Conservation (phyloP, 2,113 vertebrate genomes). For the Sus scrofa region DNA sequence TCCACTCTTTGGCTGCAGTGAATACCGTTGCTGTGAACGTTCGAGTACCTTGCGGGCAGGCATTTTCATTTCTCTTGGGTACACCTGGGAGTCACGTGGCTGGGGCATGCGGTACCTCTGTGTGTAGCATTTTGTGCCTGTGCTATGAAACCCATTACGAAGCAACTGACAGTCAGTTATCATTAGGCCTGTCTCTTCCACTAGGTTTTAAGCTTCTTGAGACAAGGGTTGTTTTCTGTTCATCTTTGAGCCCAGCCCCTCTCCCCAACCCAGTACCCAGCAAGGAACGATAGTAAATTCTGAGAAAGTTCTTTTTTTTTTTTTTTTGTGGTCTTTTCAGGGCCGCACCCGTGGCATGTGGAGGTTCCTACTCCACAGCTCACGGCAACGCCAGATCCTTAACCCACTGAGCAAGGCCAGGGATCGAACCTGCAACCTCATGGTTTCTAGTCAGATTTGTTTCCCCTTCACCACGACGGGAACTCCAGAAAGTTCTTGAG, state of each 20-base stretch:
- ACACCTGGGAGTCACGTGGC: not conserved
- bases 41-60: not conserved
- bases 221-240: not conserved
- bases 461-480: no score
- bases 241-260: not conserved
- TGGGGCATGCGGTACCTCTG: not conserved
- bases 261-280: not conserved
- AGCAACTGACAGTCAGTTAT: not conserved
- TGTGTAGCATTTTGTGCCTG: not conserved
- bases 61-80: not conserved
- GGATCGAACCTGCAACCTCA: no score
- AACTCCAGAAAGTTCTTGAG: not conserved
- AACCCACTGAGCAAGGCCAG: no score
- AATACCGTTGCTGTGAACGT: not conserved
- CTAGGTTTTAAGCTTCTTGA: not conserved
- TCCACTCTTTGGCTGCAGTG: not conserved
- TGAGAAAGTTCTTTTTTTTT: constrained; percentile 9
- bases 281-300: not conserved
- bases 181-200: not conserved
- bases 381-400: no score
- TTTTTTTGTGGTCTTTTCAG: no score
- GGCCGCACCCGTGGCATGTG: no score
- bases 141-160: not conserved
- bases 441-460: no score
- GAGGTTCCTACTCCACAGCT: no score